These are phyloP conservation scores for Helostoma temminkii DNA, from an alignment of 2,797 vertebrate species.

Conservation along the genomic window DNA sequence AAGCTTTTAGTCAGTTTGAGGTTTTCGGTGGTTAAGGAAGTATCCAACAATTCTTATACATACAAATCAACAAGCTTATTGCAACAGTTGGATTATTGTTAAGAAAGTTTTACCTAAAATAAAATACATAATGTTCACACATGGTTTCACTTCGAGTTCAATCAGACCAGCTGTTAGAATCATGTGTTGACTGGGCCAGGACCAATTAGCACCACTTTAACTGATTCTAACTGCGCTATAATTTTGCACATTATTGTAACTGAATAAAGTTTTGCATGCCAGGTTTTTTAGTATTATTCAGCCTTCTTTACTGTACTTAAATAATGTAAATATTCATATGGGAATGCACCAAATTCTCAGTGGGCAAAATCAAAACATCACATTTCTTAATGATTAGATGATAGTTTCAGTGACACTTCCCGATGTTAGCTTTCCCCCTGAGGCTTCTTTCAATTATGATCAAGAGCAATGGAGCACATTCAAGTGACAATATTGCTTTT, in stretches of 20 bases:
- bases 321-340: constrained; percentile 35
- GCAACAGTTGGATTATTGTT: not conserved
- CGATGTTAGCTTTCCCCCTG: constrained; percentile 42
- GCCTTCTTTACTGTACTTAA: constrained; percentile 17
- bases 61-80: constrained; percentile 7
- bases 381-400: constrained; percentile 46
- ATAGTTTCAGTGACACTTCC: constrained; percentile 42
- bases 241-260: not conserved
- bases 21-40: not conserved
- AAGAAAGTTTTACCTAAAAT: not conserved
- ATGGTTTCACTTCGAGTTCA: not conserved
- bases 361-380: constrained; percentile 53
- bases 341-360: constrained; percentile 26
- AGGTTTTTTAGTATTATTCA: not conserved
- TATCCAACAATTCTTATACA: not conserved
- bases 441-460: constrained; percentile 65
- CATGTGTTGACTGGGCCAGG: constrained; percentile 12
- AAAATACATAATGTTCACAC: constrained; percentile 1
- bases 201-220: not conserved
- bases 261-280: not conserved
- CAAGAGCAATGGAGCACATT: constrained; percentile 55
- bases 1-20: not conserved
- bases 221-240: not conserved
- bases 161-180: not conserved
- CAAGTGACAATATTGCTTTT: constrained; percentile 59